These are phyloP conservation scores for Rattus rattus DNA, from an alignment of 2,113 vertebrate species.

Conservation along the genomic window DNA sequence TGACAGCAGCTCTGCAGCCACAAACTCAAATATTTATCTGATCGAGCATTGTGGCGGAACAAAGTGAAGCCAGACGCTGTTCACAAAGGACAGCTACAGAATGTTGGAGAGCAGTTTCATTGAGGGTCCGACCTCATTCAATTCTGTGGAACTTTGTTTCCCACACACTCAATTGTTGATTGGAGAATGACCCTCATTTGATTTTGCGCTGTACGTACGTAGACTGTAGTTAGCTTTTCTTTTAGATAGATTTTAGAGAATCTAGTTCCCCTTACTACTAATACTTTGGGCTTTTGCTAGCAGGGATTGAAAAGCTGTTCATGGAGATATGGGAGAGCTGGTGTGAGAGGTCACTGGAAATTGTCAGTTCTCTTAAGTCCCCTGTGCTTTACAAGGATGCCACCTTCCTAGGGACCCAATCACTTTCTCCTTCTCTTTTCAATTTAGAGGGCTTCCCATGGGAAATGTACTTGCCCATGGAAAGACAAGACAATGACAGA, in stretches of 20 bases:
- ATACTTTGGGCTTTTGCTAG: constrained; percentile 79
- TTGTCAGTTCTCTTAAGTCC: not conserved
- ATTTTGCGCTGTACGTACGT: constrained; percentile 79
- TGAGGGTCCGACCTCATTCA: constrained; percentile 38
- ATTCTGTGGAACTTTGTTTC: constrained; percentile 68
- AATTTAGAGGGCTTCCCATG: not conserved
- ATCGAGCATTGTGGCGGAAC: constrained; percentile 49
- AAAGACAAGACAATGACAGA: not conserved
- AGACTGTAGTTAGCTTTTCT: constrained; percentile 83
- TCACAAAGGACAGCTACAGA: constrained; percentile 32
- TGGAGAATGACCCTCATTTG: constrained; percentile 88
- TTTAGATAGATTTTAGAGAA: constrained; percentile 85
- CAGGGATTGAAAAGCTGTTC: constrained; percentile 80
- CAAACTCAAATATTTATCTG: constrained; percentile 58
- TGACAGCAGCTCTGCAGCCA: constrained; percentile 21
- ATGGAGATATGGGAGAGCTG: constrained; percentile 45
- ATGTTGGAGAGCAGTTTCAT: constrained; percentile 24
- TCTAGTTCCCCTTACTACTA: constrained; percentile 85
- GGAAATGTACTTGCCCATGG: constrained; percentile 10
- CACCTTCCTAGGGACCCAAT: not conserved
- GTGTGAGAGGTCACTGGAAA: not conserved
- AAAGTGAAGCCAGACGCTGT: constrained; percentile 21
- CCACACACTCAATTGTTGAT: constrained; percentile 70
- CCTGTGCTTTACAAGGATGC: not conserved
- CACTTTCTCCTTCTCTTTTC: not conserved